Conservation (phyloP, 2,888 invertebrate genomes). For the Nephrotoma flavescens region DNA sequence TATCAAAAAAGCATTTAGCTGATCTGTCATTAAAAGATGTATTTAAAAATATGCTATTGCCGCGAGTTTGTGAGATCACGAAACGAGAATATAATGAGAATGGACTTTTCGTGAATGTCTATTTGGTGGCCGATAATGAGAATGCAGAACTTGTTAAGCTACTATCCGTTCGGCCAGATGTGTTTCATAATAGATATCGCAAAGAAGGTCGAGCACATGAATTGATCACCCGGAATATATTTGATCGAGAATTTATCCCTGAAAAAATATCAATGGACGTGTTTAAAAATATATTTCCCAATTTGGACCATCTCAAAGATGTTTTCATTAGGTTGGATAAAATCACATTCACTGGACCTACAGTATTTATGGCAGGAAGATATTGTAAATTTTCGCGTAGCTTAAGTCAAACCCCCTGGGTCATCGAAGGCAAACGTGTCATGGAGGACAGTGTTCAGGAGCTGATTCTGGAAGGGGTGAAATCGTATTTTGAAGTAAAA, state of each 20-base stretch:
- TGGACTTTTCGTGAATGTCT: conserved; percentile 34
- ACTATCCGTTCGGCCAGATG: conserved; percentile 25
- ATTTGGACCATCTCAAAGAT: conserved; percentile 24
- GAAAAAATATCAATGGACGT: conserved; percentile 32
- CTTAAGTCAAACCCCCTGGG: conserved; percentile 91
- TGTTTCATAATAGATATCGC: conserved; percentile 4
- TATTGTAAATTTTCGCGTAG: conserved; percentile 74
- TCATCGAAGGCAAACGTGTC: conserved; percentile 60
- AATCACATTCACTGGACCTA: conserved; percentile 24
- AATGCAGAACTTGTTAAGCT: conserved; percentile 40
- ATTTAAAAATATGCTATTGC: conserved; percentile 59
- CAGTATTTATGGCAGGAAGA: conserved; percentile 34
- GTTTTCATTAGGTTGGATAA: conserved; percentile 24
- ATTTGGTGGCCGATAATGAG: conserved; percentile 35
- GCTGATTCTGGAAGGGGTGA: conserved; percentile 56
- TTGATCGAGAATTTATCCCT: conserved; percentile 41
- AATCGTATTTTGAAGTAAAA: conserved; percentile 31
- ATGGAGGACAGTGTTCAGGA: conserved; percentile 86
- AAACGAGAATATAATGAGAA: conserved; percentile 39
- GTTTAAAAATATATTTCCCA: conserved; percentile 28
- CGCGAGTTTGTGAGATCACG: conserved; percentile 38
- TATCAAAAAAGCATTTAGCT: conserved; percentile 14
- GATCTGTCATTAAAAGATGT: conserved; percentile 57
- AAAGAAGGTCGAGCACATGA: conserved; percentile 19
- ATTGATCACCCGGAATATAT: conserved; percentile 48